Evolutionary conservation across 1,140 invertebrate genomes (phyloP).

Genomic region (Wiebesia pumilae): DNA sequence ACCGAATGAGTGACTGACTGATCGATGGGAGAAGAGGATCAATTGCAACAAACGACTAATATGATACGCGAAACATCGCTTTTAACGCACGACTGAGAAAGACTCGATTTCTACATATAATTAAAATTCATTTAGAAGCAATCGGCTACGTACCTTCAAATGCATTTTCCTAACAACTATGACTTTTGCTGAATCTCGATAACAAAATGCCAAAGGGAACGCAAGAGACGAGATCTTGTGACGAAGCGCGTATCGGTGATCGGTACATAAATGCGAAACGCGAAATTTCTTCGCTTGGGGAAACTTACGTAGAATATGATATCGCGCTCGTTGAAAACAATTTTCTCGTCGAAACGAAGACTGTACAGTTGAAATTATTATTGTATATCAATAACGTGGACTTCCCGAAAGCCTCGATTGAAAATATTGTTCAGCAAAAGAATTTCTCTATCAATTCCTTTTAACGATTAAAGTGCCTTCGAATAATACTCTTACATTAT

Average conservation of each 20-base stretch:
- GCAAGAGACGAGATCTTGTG: slow-evolving; percentile 33
- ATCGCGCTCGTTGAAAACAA: slow-evolving; percentile 39
- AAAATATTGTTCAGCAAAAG: slow-evolving; percentile 9
- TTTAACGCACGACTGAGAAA: neutral
- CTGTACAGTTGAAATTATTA: slow-evolving; percentile 22
- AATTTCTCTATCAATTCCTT: slow-evolving; percentile 41
- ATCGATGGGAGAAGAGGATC: too few relatives aligned
- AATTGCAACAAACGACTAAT: too few relatives aligned
- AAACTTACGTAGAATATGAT: slow-evolving; percentile 31
- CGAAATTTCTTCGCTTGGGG: slow-evolving; percentile 25
- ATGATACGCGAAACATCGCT: neutral
- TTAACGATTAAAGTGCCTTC: slow-evolving; percentile 22
- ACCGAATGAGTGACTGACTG: too few relatives aligned
- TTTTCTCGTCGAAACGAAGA: slow-evolving; percentile 6
- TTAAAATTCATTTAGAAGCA: neutral
- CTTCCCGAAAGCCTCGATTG: neutral
- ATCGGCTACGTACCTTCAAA: neutral
- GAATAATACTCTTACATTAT: slow-evolving; percentile 2
- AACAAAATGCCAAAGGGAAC: slow-evolving; percentile 48
- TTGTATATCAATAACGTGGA: neutral
- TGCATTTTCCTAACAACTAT: neutral
- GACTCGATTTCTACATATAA: neutral
- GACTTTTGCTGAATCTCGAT: neutral
- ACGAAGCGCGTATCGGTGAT: slow-evolving; percentile 35
- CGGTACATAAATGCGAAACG: slow-evolving; percentile 25